Conservation (phyloP, 2,797 vertebrate species). For the Acropternis orthonyx region DNA sequence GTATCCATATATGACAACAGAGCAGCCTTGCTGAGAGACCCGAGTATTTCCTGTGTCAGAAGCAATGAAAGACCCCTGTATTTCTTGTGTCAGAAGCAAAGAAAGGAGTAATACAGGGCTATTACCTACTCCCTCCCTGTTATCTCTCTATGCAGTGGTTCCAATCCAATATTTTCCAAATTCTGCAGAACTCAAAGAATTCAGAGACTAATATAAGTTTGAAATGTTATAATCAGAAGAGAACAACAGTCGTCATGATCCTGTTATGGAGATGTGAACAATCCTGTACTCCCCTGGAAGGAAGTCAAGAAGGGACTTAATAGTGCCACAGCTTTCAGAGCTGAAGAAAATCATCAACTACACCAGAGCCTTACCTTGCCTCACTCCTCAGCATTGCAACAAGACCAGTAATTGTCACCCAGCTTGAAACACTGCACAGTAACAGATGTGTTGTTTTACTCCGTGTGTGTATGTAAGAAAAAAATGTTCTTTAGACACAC, state of each 20-base stretch:
- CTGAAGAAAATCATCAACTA: not conserved
- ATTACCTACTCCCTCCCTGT: not conserved
- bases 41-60: not conserved
- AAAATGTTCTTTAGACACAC: not conserved
- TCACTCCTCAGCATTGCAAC: not conserved
- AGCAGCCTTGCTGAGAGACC: not conserved
- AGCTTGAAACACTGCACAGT: not conserved
- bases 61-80: not conserved
- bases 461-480: not conserved
- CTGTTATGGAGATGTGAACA: not conserved
- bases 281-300: not conserved
- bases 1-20: not conserved
- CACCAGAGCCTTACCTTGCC: not conserved
- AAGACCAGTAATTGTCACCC: not conserved
- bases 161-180: not conserved
- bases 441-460: not conserved
- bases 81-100: not conserved
- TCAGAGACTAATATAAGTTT: not conserved
- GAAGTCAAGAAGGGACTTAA: not conserved
- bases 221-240: not conserved
- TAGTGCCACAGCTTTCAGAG: not conserved
- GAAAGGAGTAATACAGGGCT: not conserved
- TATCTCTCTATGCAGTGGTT: not conserved
- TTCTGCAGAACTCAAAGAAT: not conserved
- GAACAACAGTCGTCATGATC: not conserved